Evolutionary conservation across 2,797 vertebrate genomes (phyloP).

Genomic region (Arremon brunneinucha): DNA sequence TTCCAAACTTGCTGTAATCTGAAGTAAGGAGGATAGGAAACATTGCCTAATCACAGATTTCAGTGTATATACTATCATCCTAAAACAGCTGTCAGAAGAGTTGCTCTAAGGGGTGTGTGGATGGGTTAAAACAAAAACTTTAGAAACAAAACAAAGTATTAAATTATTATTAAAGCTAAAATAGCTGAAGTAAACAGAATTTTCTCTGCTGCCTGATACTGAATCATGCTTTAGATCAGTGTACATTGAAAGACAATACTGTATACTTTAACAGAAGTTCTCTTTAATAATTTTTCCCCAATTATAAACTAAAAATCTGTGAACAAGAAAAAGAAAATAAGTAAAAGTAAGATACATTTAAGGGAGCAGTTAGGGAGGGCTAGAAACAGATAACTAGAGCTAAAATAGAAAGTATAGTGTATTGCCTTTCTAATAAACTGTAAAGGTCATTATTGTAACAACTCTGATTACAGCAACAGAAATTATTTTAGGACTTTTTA

Average conservation of each 20-base stretch:
- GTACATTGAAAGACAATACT: not conserved
- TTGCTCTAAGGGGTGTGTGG: not conserved
- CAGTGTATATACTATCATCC: not conserved
- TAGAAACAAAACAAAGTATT: not conserved
- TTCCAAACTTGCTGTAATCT: not conserved
- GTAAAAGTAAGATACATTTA: not conserved
- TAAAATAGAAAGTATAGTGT: not conserved
- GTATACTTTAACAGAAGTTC: not conserved
- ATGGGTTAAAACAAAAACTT: not conserved
- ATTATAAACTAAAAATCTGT: not conserved
- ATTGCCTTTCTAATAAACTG: conserved; percentile 16
- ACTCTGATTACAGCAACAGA: conserved; percentile 58
- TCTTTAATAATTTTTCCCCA: not conserved
- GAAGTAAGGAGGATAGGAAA: not conserved
- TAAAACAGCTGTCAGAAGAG: not conserved
- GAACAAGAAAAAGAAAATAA: not conserved
- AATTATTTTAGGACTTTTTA: conserved; percentile 46
- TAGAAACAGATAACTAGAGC: not conserved
- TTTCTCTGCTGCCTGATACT: not conserved
- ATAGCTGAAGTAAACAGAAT: not conserved
- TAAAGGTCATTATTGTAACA: not conserved
- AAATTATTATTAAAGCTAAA: not conserved
- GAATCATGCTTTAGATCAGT: not conserved
- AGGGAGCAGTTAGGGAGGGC: not conserved
- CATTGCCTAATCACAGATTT: not conserved